Evolutionary conservation across 2,888 invertebrate genomes (phyloP).

Genomic region (Lymantria dispar): DNA sequence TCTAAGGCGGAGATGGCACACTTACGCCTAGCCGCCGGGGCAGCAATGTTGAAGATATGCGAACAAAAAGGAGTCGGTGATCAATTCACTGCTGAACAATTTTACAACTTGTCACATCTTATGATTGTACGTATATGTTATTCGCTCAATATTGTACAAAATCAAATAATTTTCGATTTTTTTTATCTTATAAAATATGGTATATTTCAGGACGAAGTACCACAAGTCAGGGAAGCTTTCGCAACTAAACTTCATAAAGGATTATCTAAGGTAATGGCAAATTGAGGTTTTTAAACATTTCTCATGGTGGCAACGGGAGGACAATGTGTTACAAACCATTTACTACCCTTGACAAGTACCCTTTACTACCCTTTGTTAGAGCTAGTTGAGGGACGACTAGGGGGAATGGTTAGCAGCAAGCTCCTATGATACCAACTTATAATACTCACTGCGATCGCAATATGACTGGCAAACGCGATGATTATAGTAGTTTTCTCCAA

Average conservation of each 20-base stretch:
- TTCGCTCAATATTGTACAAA: background rate
- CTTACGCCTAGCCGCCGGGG: slow-evolving; percentile 94
- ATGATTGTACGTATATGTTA: slow-evolving; percentile 86
- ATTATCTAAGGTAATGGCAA: slow-evolving; percentile 70
- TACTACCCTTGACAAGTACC: too few relatives aligned
- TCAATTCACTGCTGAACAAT: slow-evolving; percentile 96
- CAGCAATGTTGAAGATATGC: slow-evolving; percentile 97
- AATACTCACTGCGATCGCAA: too few relatives aligned
- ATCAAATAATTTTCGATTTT: background rate
- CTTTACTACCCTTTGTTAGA: too few relatives aligned
- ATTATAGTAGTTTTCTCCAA: too few relatives aligned
- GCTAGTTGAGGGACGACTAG: too few relatives aligned
- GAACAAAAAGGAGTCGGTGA: slow-evolving; percentile 98
- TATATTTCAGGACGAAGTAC: slow-evolving; percentile 86
- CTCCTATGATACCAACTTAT: too few relatives aligned
- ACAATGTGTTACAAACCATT: too few relatives aligned
- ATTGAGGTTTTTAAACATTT: too few relatives aligned
- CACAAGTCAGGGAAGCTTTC: slow-evolving; percentile 94
- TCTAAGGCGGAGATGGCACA: slow-evolving; percentile 96
- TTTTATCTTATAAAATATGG: background rate
- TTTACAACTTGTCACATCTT: slow-evolving; percentile 94
- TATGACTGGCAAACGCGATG: too few relatives aligned
- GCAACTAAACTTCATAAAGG: slow-evolving; percentile 96
- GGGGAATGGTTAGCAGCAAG: too few relatives aligned
- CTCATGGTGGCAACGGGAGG: too few relatives aligned